phyloP scores from a whole-genome alignment of 1,140 invertebrate species.

The Solenopsis fugax region DNA sequence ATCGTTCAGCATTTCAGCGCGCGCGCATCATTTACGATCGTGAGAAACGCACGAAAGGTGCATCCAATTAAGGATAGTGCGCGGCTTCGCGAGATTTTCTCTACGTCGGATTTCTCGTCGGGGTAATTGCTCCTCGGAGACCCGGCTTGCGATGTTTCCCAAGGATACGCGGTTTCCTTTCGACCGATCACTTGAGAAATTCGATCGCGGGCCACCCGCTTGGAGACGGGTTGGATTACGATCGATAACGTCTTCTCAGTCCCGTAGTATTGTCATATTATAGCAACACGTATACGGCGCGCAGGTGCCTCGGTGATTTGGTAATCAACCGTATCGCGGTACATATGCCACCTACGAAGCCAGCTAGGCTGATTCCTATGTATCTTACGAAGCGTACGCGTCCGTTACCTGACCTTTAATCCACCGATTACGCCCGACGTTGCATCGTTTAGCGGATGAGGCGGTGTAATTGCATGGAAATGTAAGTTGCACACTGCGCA shows the following conservation, averaged over 20 bases:
- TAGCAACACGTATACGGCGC: neutral
- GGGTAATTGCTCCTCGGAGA: constrained; percentile 5
- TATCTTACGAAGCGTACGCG: constrained; percentile 21
- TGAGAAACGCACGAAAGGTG: constrained; percentile 49
- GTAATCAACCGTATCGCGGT: constrained; percentile 28
- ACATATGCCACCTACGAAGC: constrained; percentile 22
- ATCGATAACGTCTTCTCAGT: constrained; percentile 27
- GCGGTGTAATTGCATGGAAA: constrained; percentile 31
- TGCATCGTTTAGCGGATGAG: constrained; percentile 21
- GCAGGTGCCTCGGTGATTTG: constrained; percentile 26
- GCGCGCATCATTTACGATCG: constrained; percentile 42
- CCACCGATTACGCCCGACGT: constrained; percentile 29
- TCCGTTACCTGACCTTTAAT: constrained; percentile 50
- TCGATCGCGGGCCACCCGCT: constrained; percentile 35
- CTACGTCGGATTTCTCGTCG: neutral
- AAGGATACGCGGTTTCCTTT: constrained; percentile 4
- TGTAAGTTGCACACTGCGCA: neutral
- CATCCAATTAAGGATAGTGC: constrained; percentile 53
- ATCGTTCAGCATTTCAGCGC: constrained; percentile 26
- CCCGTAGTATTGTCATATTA: constrained; percentile 10
- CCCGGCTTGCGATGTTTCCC: neutral
- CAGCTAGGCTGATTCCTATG: neutral
- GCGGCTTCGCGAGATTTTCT: constrained; percentile 29
- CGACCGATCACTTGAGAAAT: constrained; percentile 19
- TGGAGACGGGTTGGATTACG: constrained; percentile 23